A percentile compares a stretch with the other conserved stretches of the same genome.
phyloP scores from a whole-genome alignment of 2,113 vertebrate species.

The Lamprologus speciosus region DNA sequence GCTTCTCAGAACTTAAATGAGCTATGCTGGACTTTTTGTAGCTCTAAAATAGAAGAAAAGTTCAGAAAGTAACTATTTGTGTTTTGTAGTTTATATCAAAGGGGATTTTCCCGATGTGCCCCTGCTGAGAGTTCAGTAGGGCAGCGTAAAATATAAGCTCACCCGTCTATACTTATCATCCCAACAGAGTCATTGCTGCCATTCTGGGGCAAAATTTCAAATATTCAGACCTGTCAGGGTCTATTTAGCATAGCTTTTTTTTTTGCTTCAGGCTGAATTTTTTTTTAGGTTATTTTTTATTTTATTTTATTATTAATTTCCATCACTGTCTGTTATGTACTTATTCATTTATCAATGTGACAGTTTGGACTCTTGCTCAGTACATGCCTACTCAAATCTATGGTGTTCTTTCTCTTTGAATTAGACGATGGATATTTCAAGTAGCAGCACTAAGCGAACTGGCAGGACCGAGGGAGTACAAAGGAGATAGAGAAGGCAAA shows the following conservation, averaged over 20 bases:
- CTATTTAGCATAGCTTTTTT: neutral
- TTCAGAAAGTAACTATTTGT: neutral
- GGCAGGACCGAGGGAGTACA: neutral
- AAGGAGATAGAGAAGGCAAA: neutral
- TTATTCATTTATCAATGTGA: constrained; percentile 33
- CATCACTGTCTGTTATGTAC: neutral
- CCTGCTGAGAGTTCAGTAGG: neutral
- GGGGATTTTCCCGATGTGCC: neutral
- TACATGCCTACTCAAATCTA: constrained; percentile 7
- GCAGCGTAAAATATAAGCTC: neutral
- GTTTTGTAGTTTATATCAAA: neutral
- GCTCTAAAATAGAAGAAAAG: neutral
- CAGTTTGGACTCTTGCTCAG: constrained; percentile 15
- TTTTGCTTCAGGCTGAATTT: neutral
- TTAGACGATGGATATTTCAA: neutral
- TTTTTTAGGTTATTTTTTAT: neutral
- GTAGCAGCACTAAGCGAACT: neutral
- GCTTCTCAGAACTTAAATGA: neutral
- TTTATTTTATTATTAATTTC: neutral
- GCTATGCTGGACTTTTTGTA: neutral
- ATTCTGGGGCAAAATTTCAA: neutral
- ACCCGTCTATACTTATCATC: neutral
- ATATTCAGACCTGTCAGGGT: constrained; percentile 2
- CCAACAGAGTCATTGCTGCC: neutral
- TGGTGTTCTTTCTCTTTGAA: constrained; percentile 11